Conservation (phyloP, 1,140 invertebrate species). For the Euura saliciscinereae region DNA sequence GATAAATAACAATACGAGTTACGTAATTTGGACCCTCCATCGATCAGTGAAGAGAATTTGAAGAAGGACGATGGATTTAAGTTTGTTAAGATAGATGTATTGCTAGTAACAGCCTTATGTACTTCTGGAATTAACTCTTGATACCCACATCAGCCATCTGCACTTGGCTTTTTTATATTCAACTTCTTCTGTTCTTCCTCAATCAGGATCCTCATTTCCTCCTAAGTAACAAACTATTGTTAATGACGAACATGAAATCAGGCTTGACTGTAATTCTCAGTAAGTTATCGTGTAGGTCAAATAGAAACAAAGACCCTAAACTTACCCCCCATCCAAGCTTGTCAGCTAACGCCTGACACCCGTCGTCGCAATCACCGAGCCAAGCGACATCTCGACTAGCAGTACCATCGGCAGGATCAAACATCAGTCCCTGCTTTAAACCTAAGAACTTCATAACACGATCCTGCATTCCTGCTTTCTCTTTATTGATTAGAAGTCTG, state of each 20-base stretch:
- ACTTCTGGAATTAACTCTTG: background rate
- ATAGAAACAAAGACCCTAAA: constrained; percentile 30
- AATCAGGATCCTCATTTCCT: constrained; percentile 67
- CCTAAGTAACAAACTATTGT: constrained; percentile 50
- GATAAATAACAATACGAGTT: too few relatives aligned
- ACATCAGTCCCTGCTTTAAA: constrained; percentile 66
- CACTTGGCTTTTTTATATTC: constrained; percentile 36
- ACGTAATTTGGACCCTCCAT: too few relatives aligned
- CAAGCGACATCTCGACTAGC: constrained; percentile 79
- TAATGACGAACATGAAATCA: constrained; percentile 10
- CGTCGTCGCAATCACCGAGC: constrained; percentile 88
- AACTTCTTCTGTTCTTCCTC: constrained; percentile 62
- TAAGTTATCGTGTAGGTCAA: constrained; percentile 8
- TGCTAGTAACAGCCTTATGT: too few relatives aligned
- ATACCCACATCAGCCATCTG: background rate
- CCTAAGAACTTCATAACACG: constrained; percentile 64
- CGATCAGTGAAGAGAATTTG: too few relatives aligned
- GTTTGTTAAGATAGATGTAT: too few relatives aligned
- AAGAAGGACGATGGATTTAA: too few relatives aligned
- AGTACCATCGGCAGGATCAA: constrained; percentile 68
- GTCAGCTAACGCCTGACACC: constrained; percentile 78
- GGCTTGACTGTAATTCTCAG: background rate
- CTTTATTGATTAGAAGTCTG: constrained; percentile 84
- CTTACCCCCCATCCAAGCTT: constrained; percentile 82
- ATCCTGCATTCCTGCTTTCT: constrained; percentile 70